These are phyloP conservation scores for Leptobrachium leishanense DNA, from an alignment of 2,113 vertebrate genomes.

Conservation along the genomic window DNA sequence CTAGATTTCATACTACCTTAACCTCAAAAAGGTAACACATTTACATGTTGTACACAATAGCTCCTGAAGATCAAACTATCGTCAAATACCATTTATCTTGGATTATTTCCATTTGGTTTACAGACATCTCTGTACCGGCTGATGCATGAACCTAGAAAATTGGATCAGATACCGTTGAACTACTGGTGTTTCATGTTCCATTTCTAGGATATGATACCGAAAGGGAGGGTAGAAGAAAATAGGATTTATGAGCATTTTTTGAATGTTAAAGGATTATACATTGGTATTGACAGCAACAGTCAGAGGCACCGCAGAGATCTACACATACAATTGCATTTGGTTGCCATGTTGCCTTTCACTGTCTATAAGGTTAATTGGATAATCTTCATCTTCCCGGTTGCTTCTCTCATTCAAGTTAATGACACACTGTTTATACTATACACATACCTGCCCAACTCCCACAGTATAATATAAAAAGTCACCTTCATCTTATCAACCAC, in stretches of 20 bases:
- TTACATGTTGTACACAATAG: too few relatives aligned
- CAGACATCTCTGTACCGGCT: not conserved
- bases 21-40: too few relatives aligned
- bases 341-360: constrained; percentile 9
- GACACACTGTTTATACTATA: constrained; percentile 39
- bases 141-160: constrained; percentile 30
- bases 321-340: constrained; percentile 3
- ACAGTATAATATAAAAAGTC: constrained; percentile 42
- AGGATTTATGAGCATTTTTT: constrained; percentile 29
- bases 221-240: constrained; percentile 8
- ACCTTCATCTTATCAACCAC: constrained; percentile 46
- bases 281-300: constrained; percentile 4
- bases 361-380: constrained; percentile 35
- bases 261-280: constrained; percentile 33
- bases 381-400: constrained; percentile 32
- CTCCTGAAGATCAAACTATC: too few relatives aligned
- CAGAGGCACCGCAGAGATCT: not conserved
- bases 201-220: constrained; percentile 10
- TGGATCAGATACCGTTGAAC: constrained; percentile 31
- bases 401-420: constrained; percentile 39
- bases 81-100: not conserved
- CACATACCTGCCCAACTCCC: constrained; percentile 36
- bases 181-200: constrained; percentile 16
- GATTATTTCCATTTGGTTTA: constrained; percentile 17
- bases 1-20: too few relatives aligned